Conservation (phyloP, 2,113 vertebrate genomes). For the Numida meleagris region DNA sequence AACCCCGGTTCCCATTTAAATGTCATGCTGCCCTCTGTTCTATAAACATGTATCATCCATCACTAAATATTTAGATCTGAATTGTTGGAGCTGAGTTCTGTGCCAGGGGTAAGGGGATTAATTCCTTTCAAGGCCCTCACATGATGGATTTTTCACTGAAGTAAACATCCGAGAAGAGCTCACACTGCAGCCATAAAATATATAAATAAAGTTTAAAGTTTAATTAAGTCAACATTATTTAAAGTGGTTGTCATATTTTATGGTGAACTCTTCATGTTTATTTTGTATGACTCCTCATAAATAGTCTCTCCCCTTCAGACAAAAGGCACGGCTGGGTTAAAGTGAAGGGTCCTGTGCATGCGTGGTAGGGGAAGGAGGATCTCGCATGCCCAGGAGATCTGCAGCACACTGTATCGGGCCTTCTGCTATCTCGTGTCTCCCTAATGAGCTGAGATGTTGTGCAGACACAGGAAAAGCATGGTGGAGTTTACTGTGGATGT, state of each 20-base stretch:
- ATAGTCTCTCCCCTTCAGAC: conserved; percentile 79
- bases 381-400: conserved; percentile 19
- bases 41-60: conserved; percentile 89
- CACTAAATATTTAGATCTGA: conserved; percentile 91
- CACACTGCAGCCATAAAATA: conserved; percentile 84
- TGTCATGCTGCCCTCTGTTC: conserved; percentile 85
- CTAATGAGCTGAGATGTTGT: conserved; percentile 74
- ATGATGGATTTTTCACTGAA: conserved; percentile 87
- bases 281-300: conserved; percentile 83
- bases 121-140: conserved; percentile 85
- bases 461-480: conserved; percentile 73
- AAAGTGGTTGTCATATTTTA: conserved; percentile 87
- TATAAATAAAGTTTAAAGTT: conserved; percentile 89
- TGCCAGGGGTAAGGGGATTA: conserved; percentile 88
- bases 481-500: conserved; percentile 46
- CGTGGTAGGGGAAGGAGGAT: conserved; percentile 52
- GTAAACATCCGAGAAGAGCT: conserved; percentile 87
- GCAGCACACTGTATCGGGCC: neutral
- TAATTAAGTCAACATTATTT: conserved; percentile 88
- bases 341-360: conserved; percentile 64
- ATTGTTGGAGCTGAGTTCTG: conserved; percentile 86
- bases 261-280: conserved; percentile 81
- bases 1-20: conserved; percentile 82
- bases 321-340: conserved; percentile 74
- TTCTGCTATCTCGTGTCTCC: conserved; percentile 70